phyloP scores from a whole-genome alignment of 2,888 invertebrate species.

The Tipula vernalis region DNA sequence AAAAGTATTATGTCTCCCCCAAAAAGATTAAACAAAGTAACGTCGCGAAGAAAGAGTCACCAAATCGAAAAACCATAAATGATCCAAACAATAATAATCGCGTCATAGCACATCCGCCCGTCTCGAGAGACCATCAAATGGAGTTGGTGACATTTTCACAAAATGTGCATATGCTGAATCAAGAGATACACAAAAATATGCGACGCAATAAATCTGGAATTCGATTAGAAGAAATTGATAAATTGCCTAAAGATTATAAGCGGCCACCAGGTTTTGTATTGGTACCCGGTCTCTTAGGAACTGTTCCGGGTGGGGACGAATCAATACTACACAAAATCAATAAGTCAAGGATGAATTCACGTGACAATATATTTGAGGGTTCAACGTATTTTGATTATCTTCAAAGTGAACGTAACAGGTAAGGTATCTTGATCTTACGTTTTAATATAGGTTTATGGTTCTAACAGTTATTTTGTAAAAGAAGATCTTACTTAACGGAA shows the following conservation, averaged over 20 bases:
- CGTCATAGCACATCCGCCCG: neutral
- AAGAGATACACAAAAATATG: conserved; percentile 51
- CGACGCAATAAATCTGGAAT: conserved; percentile 50
- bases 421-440: conserved; percentile 19
- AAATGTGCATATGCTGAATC: conserved; percentile 49
- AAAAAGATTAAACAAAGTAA: neutral
- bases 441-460: neutral
- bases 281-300: conserved; percentile 34
- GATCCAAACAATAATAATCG: neutral
- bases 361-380: conserved; percentile 20
- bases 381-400: conserved; percentile 24
- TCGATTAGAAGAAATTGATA: conserved; percentile 40
- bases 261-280: conserved; percentile 50
- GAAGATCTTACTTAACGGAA: neutral
- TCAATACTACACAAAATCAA: neutral
- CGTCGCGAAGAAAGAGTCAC: neutral
- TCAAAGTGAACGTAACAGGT: conserved; percentile 38
- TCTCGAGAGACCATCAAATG: conserved; percentile 27
- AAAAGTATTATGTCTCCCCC: conserved; percentile 18
- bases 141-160: conserved; percentile 42
- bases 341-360: neutral
- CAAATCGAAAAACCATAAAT: neutral
- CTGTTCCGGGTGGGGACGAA: neutral
- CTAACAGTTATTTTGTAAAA: neutral
- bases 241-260: conserved; percentile 43